Conservation (phyloP, 2,888 invertebrate species). For the Galerucella nymphaeae region DNA sequence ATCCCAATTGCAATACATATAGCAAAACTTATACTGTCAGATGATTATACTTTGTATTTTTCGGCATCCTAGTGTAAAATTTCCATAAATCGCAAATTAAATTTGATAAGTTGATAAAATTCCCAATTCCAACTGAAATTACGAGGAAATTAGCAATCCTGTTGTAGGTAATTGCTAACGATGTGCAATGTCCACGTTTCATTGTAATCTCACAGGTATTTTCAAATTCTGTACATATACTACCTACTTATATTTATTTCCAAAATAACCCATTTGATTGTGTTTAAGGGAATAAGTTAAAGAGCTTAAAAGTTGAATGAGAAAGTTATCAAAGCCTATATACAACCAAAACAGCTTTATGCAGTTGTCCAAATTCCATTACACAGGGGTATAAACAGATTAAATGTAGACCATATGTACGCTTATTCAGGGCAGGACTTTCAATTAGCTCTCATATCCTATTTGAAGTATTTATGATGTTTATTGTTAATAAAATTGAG, state of each 20-base stretch:
- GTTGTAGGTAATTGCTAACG: too few species aligned
- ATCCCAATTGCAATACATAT: too few species aligned
- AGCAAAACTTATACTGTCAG: too few species aligned
- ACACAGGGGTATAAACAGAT: slow-evolving; percentile 50
- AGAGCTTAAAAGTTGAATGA: slow-evolving; percentile 39
- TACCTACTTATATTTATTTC: slow-evolving; percentile 1
- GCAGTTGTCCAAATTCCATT: slow-evolving; percentile 49
- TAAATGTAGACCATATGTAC: slow-evolving; percentile 46
- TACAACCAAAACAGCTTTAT: slow-evolving; percentile 48
- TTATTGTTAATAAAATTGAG: too few species aligned
- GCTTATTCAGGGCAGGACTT: slow-evolving; percentile 18
- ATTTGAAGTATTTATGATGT: neutral
- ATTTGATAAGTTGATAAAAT: too few species aligned
- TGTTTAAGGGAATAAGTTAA: slow-evolving; percentile 35
- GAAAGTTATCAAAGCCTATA: slow-evolving; percentile 35
- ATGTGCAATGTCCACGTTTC: neutral
- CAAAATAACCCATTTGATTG: slow-evolving; percentile 21
- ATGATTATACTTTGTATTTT: too few species aligned
- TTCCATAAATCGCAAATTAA: too few species aligned
- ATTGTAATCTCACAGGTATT: neutral
- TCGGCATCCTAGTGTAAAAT: too few species aligned
- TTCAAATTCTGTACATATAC: neutral
- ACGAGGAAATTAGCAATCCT: too few species aligned
- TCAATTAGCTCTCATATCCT: neutral
- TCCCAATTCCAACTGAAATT: too few species aligned